Evolutionary conservation across 2,888 invertebrate species (phyloP), one percentile per base, ranked within the genome.

Genomic region (Thelaira solivaga): DNA sequence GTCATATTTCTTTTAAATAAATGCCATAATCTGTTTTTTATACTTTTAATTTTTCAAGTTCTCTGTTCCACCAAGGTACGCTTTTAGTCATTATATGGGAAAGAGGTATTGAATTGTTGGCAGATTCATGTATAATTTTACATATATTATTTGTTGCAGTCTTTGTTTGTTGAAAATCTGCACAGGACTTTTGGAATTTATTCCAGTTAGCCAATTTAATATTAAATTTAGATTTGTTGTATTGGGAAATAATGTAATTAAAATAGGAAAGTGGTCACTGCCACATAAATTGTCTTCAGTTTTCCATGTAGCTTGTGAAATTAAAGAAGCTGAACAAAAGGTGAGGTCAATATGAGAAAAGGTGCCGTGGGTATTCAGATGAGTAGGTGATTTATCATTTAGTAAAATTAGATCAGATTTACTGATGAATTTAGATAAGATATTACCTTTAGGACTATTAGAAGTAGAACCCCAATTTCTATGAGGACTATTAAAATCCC

Each of bases 311-410:
- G 10, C 41, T 41, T 22, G 20, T 4, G 73, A 8, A 5, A 43
- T 34, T 20, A 78, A 13, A 4, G 20, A 6, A 8, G 81, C 65
- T 1, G 78, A 74, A 16, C 73, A 57, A n/a, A 81, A 68, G 3
- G 78, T 57, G 4, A 82, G 47, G 22, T 81, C 79, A 16, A 81
- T 49, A 64, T 81, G 47, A n/a, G 74, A 81, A 31, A 82, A 65
- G 1, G 80, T 72, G 11, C 74, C 34, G 31, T 80, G 81, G 10
- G 80, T 80, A 34, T 71, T 77, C 20, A 80, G 62, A 55, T 81
- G 75, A 4, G 80, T 78, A 1, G 80, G 76, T 0, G 68, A 64
- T 3, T 74, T 67, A 20, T 80, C 64, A 22, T 80, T 81, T 10
- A 80, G 47, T 1, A 72, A 11, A 18, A 49, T 51, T 13, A 64